Base-by-base conservation (phyloP, 2,113 vertebrate genomes). In the Carassius auratus region DNA sequence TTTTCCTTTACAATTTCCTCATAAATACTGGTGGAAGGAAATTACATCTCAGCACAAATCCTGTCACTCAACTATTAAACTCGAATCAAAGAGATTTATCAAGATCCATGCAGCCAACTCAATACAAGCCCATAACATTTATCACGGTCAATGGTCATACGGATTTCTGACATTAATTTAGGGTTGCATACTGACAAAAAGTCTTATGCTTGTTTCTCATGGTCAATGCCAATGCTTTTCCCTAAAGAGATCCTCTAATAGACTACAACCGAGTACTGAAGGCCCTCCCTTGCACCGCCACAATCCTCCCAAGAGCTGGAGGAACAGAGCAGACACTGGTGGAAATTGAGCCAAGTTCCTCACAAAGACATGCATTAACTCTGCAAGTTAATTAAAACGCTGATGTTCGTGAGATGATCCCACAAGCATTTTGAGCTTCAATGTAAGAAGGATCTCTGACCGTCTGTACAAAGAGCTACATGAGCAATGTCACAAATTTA, bases 171-270 rank as follows among this genome's bases (percentile, higher is more conserved):
- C 69, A 62, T 78, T 69, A 33, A 26, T 62, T 81, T 66, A 69
- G 61, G 30, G 17, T 84, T 87, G 45, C 21, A 57, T 10, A 26
- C 17, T 80, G 21, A 50, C 82, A 76, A 42, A 87, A 80, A 68
- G n/a, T 3, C 17, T 15, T 52, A 59, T 77, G 30, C 14, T 36
- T 64, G 74, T 77, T 87, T 85, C 84, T 89, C 84, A 87, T 73
- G 66, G 74, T 36, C 75, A 80, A 59, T 76, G 69, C 59, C 69
- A 81, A 42, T 77, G 50, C 57, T 57, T 81, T 79, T 82, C 68
- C 69, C 71, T n/a, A 48, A 57, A 73, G 73, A 45, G 48, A 88
- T 87, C 26, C 19, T 59, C 69, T 85, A 86, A 88, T 81, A 36
- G 73, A 42, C 71, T 85, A 64, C 79, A 84, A 74, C 71, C 59